phyloP scores from a whole-genome alignment of 1,140 invertebrate species.

The Drosophila auraria region DNA sequence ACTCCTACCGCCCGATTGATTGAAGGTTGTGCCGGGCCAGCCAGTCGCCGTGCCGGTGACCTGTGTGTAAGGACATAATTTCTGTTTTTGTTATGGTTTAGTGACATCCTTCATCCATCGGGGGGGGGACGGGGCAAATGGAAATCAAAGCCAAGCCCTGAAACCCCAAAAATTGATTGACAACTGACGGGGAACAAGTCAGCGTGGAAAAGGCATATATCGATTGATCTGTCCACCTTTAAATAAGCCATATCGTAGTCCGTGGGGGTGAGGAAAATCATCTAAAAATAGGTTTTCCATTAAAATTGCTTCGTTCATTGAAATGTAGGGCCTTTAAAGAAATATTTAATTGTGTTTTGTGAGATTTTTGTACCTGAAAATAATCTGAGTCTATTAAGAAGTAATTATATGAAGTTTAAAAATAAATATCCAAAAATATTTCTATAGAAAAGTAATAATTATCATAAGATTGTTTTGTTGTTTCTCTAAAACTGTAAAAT shows the following conservation, averaged over 20 bases:
- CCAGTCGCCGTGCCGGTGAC: constrained; percentile 21
- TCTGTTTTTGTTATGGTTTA: constrained; percentile 50
- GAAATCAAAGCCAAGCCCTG: constrained; percentile 33
- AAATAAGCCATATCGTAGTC: constrained; percentile 31
- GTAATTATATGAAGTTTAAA: too few species aligned
- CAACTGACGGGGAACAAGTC: constrained; percentile 46
- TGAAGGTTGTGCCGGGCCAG: constrained; percentile 52
- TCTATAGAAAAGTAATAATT: too few species aligned
- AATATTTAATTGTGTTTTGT: not conserved
- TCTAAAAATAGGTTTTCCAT: not conserved
- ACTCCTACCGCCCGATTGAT: constrained; percentile 52
- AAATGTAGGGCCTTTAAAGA: not conserved
- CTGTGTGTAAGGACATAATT: constrained; percentile 50
- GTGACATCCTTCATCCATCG: constrained; percentile 46
- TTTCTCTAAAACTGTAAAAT: too few species aligned
- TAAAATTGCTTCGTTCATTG: not conserved
- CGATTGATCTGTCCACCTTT: constrained; percentile 46
- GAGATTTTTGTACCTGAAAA: not conserved
- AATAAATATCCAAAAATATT: too few species aligned
- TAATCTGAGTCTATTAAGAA: too few species aligned
- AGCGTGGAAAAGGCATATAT: constrained; percentile 27
- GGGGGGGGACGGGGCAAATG: constrained; percentile 5
- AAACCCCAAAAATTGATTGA: constrained; percentile 44
- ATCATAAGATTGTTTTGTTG: too few species aligned
- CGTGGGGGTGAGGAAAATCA: not conserved